Evolutionary conservation across 2,888 invertebrate genomes (phyloP), one percentile per base, ranked within the genome.

Genomic region (Reticulitermes lucifugus): DNA sequence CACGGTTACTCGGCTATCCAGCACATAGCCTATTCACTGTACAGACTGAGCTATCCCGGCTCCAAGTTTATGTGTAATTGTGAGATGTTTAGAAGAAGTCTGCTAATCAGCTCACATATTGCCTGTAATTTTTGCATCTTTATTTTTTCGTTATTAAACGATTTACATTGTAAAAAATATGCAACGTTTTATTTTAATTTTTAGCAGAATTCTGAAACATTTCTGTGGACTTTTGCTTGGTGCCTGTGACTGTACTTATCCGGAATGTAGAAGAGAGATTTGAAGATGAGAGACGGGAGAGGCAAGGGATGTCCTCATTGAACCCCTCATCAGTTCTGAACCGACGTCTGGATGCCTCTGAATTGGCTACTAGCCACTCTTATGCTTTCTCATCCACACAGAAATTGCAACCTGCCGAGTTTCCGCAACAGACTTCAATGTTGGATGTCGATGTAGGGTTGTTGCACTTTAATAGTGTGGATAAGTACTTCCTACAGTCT

Each of bases 371-470:
- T 46, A 77, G 46, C 43, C 46, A 77, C 77, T 77, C 46, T 1
- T 7, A 4, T 73, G 73, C 35, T 29, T 77, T 10, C 75, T 46
- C 51, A 46, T 46, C 77, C 77, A 22, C 77, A 77, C 46, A 77
- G 77, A 77, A 77, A 77, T 77, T 77, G 77, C 77, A 77, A 77
- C 77, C 21, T 46, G n/a, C 7, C 71, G 71, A 73, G 29, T 65
- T 65, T 65, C 65, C 14, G 55, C 55, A 55, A 18, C 14, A 12
- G 18, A 55, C 18, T 18, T 4, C 25, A n/a, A 65, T n/a, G 25
- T 25, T 10, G n/a, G n/a, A 65, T 65, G n/a, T 5, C n/a, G 65
- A 25, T 65, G 65, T n/a, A 4, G 65, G 55, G 55, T 55, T 55
- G 14, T 4, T 18, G 55, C 14, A 51, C 12, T 12, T 14, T 9